These are phyloP conservation scores for Adelphocoris suturalis DNA, from an alignment of 2,888 invertebrate genomes.

Conservation along the genomic window DNA sequence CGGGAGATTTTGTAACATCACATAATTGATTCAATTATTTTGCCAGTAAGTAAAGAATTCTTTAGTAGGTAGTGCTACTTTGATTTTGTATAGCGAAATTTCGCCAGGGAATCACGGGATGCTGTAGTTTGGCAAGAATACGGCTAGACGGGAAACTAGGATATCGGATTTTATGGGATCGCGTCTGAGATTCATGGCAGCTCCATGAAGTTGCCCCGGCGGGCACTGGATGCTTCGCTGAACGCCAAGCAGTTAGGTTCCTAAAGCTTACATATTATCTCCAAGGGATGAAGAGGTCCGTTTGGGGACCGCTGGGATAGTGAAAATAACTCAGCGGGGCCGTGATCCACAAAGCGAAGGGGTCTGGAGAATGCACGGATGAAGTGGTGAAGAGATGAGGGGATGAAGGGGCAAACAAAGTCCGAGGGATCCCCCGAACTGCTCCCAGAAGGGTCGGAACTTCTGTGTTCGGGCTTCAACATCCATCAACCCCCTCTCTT, in stretches of 20 bases:
- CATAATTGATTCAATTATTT: no score
- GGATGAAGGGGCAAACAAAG: constrained; percentile 30
- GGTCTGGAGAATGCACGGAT: background rate
- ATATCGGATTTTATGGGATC: background rate
- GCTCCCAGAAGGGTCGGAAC: constrained; percentile 36
- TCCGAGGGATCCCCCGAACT: background rate
- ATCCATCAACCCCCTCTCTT: background rate
- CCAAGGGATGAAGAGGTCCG: constrained; percentile 19
- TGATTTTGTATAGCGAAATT: no score
- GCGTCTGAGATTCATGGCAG: background rate
- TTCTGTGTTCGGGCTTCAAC: constrained; percentile 27
- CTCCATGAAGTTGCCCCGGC: background rate
- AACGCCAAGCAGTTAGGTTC: background rate
- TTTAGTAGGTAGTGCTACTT: no score
- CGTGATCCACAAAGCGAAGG: constrained; percentile 23
- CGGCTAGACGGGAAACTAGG: background rate
- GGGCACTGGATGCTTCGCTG: background rate
- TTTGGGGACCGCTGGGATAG: constrained; percentile 19
- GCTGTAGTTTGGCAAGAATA: background rate
- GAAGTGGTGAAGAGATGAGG: background rate
- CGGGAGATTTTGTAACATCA: no score
- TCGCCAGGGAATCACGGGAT: no score
- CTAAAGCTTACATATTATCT: constrained; percentile 33
- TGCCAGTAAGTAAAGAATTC: no score
- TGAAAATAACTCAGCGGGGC: constrained; percentile 28